These are phyloP conservation scores for Aurelia sp. DNA, from an alignment of 30 jellyfish, hydroid and myxozoan genomes.

Conservation along the genomic window DNA sequence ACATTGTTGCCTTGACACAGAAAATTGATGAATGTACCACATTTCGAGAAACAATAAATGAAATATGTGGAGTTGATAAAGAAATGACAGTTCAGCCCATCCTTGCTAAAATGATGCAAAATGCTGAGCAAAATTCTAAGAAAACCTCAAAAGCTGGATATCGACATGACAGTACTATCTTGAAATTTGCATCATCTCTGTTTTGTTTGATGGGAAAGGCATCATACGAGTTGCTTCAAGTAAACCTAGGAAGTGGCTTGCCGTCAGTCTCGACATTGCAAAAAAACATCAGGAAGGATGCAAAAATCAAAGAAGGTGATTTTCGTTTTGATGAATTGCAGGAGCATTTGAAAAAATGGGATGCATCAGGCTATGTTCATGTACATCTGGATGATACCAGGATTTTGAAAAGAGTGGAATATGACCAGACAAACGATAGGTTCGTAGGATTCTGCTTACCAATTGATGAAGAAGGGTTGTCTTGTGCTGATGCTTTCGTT, in stretches of 20 bases:
- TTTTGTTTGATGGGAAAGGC: conserved; percentile 29
- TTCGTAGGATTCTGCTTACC: conserved; percentile 37
- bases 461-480: not conserved
- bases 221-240: conserved; percentile 21
- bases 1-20: too few relatives aligned
- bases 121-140: too few relatives aligned
- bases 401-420: conserved; percentile 38
- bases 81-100: too few relatives aligned
- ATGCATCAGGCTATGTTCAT: not conserved
- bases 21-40: too few relatives aligned
- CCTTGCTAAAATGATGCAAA: too few relatives aligned
- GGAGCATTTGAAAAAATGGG: conserved; percentile 1
- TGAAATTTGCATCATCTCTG: conserved; percentile 22
- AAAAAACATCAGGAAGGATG: conserved; percentile 1
- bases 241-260: conserved; percentile 13
- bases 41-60: too few relatives aligned
- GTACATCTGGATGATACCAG: conserved; percentile 56
- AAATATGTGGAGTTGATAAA: too few relatives aligned
- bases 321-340: conserved; percentile 52
- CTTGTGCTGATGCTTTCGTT: too few relatives aligned
- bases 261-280: conserved; percentile 4
- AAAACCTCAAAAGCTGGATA: not conserved
- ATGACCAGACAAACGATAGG: conserved; percentile 26
- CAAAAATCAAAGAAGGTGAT: conserved; percentile 44
- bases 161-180: not conserved